Conservation (phyloP, 2,113 vertebrate genomes). For the Myxocyprinus asiaticus region DNA sequence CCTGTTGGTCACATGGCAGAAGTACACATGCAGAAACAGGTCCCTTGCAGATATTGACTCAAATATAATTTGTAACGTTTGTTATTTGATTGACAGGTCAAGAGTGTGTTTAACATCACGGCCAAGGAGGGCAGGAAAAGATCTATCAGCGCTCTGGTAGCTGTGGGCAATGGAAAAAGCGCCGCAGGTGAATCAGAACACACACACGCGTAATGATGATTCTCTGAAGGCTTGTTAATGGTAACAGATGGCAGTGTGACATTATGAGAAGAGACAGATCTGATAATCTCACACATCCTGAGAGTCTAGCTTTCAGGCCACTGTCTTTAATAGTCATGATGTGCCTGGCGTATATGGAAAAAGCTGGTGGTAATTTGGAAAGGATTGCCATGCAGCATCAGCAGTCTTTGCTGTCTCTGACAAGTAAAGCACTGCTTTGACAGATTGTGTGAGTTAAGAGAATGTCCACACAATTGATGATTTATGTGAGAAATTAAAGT, state of each 20-base stretch:
- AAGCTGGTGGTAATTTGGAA: too few relatives aligned
- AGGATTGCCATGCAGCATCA: too few relatives aligned
- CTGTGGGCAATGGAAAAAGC: slow-evolving; percentile 89
- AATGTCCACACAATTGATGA: too few relatives aligned
- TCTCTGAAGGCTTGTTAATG: not conserved
- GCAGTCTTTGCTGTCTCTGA: too few relatives aligned
- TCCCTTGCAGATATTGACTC: not conserved
- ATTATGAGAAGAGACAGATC: not conserved
- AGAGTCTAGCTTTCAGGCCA: not conserved
- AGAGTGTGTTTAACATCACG: slow-evolving; percentile 93
- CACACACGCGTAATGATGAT: not conserved
- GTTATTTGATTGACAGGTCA: slow-evolving; percentile 77
- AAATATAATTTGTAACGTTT: slow-evolving; percentile 12
- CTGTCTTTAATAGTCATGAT: not conserved
- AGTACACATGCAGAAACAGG: not conserved
- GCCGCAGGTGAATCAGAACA: slow-evolving; percentile 80
- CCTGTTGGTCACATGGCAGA: slow-evolving; percentile 68
- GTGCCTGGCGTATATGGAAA: not conserved
- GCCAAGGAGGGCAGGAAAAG: slow-evolving; percentile 92
- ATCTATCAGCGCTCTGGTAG: slow-evolving; percentile 86
- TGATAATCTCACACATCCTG: not conserved
- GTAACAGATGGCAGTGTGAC: not conserved
- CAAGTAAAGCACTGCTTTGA: too few relatives aligned
- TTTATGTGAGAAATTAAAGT: too few relatives aligned
- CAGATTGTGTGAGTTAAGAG: too few relatives aligned